Evolutionary conservation across 2,888 invertebrate species (phyloP).

Genomic region (Leptinotarsa juncta): DNA sequence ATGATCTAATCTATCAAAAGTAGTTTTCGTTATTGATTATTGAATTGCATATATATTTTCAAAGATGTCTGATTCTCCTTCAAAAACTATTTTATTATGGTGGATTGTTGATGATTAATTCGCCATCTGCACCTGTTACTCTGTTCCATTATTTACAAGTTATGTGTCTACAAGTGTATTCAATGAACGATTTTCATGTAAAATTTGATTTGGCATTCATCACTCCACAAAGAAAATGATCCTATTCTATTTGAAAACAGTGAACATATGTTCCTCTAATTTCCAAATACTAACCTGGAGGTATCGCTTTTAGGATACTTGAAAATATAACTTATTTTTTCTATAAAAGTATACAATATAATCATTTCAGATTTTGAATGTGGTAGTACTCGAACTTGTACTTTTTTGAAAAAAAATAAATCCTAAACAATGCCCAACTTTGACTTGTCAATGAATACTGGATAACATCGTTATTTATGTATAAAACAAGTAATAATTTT

Average conservation of each 20-base stretch:
- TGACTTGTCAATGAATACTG: conserved; percentile 9
- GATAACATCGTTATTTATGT: neutral
- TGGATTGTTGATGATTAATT: too few species aligned
- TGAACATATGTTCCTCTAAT: neutral
- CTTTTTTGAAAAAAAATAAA: neutral
- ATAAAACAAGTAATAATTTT: neutral
- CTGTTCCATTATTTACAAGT: too few species aligned
- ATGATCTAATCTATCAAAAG: too few species aligned
- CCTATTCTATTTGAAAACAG: neutral
- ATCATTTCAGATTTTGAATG: conserved; percentile 37
- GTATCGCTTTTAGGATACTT: conserved; percentile 16
- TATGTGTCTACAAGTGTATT: too few species aligned
- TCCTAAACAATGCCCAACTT: neutral
- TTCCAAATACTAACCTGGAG: conserved; percentile 3
- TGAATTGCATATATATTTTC: neutral
- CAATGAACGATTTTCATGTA: too few species aligned
- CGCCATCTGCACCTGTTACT: too few species aligned
- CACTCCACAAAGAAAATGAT: too few species aligned
- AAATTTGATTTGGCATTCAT: too few species aligned
- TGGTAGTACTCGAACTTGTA: conserved; percentile 21
- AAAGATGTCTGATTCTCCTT: neutral
- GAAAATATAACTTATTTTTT: conserved; percentile 49
- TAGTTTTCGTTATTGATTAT: too few species aligned
- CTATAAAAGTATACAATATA: conserved; percentile 47
- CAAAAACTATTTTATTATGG: too few species aligned